These are phyloP conservation scores for Pelochelys cantorii DNA, from an alignment of 2,797 vertebrate genomes.

Conservation along the genomic window DNA sequence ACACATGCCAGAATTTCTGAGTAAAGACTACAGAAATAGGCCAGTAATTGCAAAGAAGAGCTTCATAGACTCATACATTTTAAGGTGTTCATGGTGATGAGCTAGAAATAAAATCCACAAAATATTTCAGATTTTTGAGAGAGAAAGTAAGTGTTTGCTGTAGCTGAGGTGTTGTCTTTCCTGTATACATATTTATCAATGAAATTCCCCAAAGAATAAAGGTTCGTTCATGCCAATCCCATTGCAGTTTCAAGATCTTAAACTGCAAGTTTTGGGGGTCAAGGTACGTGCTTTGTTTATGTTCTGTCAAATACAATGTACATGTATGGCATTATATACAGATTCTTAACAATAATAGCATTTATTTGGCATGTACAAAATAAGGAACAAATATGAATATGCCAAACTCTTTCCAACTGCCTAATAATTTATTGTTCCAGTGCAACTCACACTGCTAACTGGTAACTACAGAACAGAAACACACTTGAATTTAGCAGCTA, in stretches of 20 bases:
- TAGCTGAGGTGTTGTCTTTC: background rate
- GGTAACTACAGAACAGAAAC: background rate
- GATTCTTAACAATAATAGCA: background rate
- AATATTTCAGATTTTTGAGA: background rate
- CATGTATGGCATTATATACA: background rate
- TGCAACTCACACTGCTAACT: background rate
- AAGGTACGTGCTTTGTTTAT: fast-evolving
- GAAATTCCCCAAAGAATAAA: background rate
- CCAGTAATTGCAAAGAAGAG: background rate
- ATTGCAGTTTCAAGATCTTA: background rate
- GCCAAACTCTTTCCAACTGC: background rate
- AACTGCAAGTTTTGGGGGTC: background rate
- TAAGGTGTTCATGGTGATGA: background rate
- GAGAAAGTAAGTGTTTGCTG: background rate
- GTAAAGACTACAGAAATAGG: conserved; percentile 22
- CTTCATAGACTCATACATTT: background rate
- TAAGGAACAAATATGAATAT: background rate
- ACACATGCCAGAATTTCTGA: background rate
- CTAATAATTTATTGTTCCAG: conserved; percentile 10
- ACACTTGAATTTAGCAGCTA: background rate
- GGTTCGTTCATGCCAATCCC: background rate
- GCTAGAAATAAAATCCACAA: background rate
- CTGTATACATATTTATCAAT: background rate
- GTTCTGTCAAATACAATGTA: background rate
- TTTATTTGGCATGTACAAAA: background rate